These are phyloP conservation scores for Nicator chloris DNA, from an alignment of 2,113 vertebrate species.

Conservation along the genomic window DNA sequence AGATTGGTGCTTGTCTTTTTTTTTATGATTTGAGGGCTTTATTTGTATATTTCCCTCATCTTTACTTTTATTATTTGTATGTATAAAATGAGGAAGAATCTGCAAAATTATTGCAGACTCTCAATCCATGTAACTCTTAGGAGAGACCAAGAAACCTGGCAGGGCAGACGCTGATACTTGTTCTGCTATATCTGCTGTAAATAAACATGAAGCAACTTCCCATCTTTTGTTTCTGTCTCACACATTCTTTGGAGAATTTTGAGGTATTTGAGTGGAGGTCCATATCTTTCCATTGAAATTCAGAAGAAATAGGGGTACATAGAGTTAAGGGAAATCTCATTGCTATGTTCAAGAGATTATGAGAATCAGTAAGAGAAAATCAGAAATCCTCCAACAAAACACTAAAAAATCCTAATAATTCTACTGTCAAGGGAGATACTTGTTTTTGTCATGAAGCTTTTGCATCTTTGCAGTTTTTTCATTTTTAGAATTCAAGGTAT, in stretches of 20 bases:
- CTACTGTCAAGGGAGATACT: not conserved
- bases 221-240: not conserved
- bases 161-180: not conserved
- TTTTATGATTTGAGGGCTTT: not conserved
- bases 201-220: not conserved
- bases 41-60: not conserved
- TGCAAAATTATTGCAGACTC: not conserved
- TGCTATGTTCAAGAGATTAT: not conserved
- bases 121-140: not conserved
- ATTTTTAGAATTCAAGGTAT: not conserved
- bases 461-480: not conserved
- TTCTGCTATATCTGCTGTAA: not conserved
- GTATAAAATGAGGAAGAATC: not conserved
- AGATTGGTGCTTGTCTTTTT: not conserved
- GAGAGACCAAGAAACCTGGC: not conserved
- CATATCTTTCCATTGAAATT: not conserved
- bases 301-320: not conserved
- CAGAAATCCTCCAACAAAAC: rapidly evolving
- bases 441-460: not conserved
- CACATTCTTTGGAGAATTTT: not conserved
- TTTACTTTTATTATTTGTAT: not conserved
- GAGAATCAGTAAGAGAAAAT: not conserved
- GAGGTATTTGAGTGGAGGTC: not conserved
- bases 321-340: not conserved
- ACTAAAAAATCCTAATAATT: not conserved